These are phyloP conservation scores for Orbicella faveolata DNA, from an alignment of 64 coral and sea anemone species.

Conservation along the genomic window DNA sequence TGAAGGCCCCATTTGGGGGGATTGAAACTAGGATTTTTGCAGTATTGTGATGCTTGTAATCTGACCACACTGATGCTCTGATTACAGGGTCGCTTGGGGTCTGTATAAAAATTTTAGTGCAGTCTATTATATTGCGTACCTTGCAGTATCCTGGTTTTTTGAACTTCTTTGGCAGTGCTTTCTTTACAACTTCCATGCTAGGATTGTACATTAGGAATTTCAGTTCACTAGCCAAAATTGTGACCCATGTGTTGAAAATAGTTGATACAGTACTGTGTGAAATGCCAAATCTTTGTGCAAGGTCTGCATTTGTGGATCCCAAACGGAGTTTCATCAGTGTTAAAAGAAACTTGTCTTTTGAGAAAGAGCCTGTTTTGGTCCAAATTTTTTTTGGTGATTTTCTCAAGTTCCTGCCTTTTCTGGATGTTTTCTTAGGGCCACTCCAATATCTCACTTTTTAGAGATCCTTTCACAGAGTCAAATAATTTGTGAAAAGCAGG, in stretches of 20 bases:
- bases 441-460: conserved; percentile 68
- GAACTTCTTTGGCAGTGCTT: conserved; percentile 67
- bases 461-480: conserved; percentile 59
- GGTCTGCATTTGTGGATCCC: conserved; percentile 68
- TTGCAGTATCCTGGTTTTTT: conserved; percentile 63
- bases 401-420: conserved; percentile 67
- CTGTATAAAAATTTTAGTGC: conserved; percentile 64
- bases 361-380: conserved; percentile 37
- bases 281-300: conserved; percentile 15
- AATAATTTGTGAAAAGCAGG: conserved; percentile 59
- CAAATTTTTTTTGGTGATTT: conserved; percentile 65
- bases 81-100: conserved; percentile 52
- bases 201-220: conserved; percentile 69
- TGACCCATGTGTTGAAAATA: conserved; percentile 68
- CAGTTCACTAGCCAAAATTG: conserved; percentile 67
- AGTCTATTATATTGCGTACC: conserved; percentile 64
- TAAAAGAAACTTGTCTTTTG: conserved; percentile 49
- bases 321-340: conserved; percentile 64
- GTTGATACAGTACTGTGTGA: conserved; percentile 22
- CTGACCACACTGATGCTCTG: conserved; percentile 63
- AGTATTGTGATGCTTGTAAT: conserved; percentile 70
- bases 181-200: conserved; percentile 61
- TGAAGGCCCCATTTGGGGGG: too few relatives aligned
- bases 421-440: conserved; percentile 59
- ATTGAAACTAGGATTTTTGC: conserved; percentile 42